Base-by-base conservation (phyloP, 2,888 invertebrate species). In the Drosophila stalkeri region DNA sequence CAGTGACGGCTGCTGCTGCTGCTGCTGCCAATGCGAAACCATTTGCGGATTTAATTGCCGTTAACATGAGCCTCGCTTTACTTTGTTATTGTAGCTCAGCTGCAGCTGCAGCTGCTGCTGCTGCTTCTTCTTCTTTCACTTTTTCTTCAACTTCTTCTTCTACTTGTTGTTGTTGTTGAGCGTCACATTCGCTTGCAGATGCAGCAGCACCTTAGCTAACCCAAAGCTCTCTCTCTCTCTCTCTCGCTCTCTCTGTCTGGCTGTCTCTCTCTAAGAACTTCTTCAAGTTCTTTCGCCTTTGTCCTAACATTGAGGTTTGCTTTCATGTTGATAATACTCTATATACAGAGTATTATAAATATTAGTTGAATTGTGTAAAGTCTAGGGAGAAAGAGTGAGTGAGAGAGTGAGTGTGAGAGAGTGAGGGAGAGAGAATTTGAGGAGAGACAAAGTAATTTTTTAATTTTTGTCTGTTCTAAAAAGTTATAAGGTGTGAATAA, bases 41-140 rank as follows among this genome's bases (percentile, higher is more conserved):
- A 85, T 87, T 89, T 90, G 90, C 73, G 81, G 86, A 90, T 90
- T 88, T 89, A 89, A 89, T 90, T 89, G 90, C 90, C 90, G 82
- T 84, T 86, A 86, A 86, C 82, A 88, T 84, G 88, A 75, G 81
- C 72, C 72, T 80, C 82, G 63, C 72, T 78, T 71, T 72, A 73
- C 82, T 81, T 74, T 80, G 72, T 72, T 66, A 68, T 52, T 80
- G 77, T 69, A 51, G 37, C 31, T 57, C 69, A 44, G 20, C 20
- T 52, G 20, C 44, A 39, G 39, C 47, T 20, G 64, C 44, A 47
- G 39, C 62, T 37, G 7, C 41, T 20, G 64, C 44, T 51, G 39
- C 62, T 37, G 7, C 41, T 31, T 11, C 51, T 44, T 9, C 43
- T 20, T 43, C 39, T 37, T 64, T 47, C 57, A 41, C 57, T 49